Evolutionary conservation across 2,797 vertebrate species (phyloP), one percentile per base, ranked within the genome.

Genomic region (Picus viridis): DNA sequence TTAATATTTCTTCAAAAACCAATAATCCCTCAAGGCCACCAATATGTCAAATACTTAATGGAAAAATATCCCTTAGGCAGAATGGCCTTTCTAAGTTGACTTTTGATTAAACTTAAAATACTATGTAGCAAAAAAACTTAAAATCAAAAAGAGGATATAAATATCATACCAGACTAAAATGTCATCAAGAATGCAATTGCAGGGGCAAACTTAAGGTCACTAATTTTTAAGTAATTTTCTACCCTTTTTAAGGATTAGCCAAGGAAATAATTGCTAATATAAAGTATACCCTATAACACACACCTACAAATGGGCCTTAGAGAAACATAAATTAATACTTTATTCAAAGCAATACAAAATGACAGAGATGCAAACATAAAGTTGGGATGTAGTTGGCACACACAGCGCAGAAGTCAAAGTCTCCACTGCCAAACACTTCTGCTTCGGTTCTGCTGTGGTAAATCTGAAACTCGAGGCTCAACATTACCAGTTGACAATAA

Each of bases 1-100:
- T 98, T 99, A 99, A 99, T 99, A 99, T 99, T 99, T 99, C 99
- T 99, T 99, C 99, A 99, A 99, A 99, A 99, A 98, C 98, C 99
- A 99, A 99, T 99, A 99, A 99, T 99, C 99, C 98, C 99, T 98
- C 98, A 98, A 98, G 99, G 99, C 98, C 98, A 99, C 98, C 99
- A 98, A 98, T 99, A 99, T 99, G 99, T 99, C 99, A 99, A 98
- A 99, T 98, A 98, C 98, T 99, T 99, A 99, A 99, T 99, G 98
- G 98, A 99, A 99, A 99, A 99, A 99, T 99, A 99, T 99, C 98
- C 99, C 98, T 99, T 98, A 99, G 99, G 99, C 98, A 98, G 94
- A 97, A 97, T 96, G 97, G 98, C 98, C 98, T 98, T 98, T 99
- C 98, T 98, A 97, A 98, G 98, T 99, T 98, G 97, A 97, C 98